Base-by-base conservation (phyloP, 2,888 invertebrate species). In the Coremacera marginata region DNA sequence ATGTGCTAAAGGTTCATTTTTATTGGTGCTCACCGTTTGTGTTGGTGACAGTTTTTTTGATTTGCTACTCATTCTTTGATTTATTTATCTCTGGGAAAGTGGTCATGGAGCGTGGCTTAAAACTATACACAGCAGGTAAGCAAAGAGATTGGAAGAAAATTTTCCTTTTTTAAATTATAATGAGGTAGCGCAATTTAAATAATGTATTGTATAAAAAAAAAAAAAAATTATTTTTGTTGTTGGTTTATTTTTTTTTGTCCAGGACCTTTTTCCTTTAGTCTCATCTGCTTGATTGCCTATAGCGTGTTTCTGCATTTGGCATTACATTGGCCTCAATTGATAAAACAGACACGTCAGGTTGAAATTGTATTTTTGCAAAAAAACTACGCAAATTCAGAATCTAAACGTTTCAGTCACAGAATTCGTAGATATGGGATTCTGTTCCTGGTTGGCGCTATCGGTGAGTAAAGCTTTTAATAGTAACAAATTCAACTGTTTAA, bases 211-310 rank as follows among this genome's bases (percentile, higher is more conserved):
- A n/a, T n/a, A n/a, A n/a, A n/a, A n/a, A n/a, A n/a, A n/a, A n/a
- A n/a, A n/a, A n/a, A n/a, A n/a, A n/a, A n/a, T n/a, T n/a, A n/a
- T n/a, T n/a, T n/a, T n/a, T n/a, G n/a, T n/a, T n/a, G n/a, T n/a
- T n/a, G n/a, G n/a, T 27, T 34, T 16, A 16, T 62, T 3, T 62
- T 78, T 5, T 71, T 72, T 25, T 19, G 19, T 22, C 0, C 77
- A 89, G 89, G 85, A 14, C 84, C 86, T 7, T 81, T 88, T 2
- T 85, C 86, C 70, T 89, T 89, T 57, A 87, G 86, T 81, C 79
- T 87, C 14, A 85, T 86, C 44, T 85, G 87, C 70, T 82, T 86
- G 49, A 77, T 82, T 31, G 84, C 85, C 60, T 78, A 84, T 5
- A 75, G 82, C 44, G 79, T 83, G 5, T 89, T 89, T 76, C 76